phyloP scores from a whole-genome alignment of 2,113 vertebrate species.

The Agapornis roseicollis region DNA sequence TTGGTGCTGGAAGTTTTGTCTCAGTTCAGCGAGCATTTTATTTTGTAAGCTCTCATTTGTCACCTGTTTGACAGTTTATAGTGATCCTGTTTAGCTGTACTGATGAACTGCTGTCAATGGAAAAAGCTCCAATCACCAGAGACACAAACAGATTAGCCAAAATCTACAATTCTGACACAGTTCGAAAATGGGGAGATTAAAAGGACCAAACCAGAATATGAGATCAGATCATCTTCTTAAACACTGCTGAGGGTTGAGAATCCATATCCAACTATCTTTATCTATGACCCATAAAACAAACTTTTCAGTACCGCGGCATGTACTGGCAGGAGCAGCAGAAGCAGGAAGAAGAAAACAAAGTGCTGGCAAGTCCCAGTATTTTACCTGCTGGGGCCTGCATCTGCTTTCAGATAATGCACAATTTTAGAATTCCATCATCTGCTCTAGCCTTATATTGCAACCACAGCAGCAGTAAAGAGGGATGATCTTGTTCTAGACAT shows the following conservation, averaged over 20 bases:
- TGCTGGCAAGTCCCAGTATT: not conserved
- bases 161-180: conserved; percentile 29
- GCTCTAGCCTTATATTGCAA: not conserved
- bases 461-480: not conserved
- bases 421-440: not conserved
- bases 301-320: not conserved
- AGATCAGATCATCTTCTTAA: conserved; percentile 22
- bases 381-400: not conserved
- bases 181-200: conserved; percentile 34
- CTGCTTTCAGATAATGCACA: not conserved
- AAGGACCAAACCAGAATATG: conserved; percentile 15
- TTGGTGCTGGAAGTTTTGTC: not conserved
- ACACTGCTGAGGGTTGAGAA: conserved; percentile 9
- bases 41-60: conserved; percentile 54
- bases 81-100: conserved; percentile 47
- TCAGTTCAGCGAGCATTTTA: conserved; percentile 8
- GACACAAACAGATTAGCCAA: not conserved
- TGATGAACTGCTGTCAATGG: conserved; percentile 45
- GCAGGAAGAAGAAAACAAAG: not conserved
- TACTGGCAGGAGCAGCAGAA: not conserved
- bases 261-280: not conserved
- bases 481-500: not conserved
- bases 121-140: conserved; percentile 41
- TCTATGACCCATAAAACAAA: conserved; percentile 18
- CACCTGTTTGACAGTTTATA: conserved; percentile 42